These are phyloP conservation scores for Sardinella longiceps DNA, from an alignment of 2,797 vertebrate species.

Conservation along the genomic window DNA sequence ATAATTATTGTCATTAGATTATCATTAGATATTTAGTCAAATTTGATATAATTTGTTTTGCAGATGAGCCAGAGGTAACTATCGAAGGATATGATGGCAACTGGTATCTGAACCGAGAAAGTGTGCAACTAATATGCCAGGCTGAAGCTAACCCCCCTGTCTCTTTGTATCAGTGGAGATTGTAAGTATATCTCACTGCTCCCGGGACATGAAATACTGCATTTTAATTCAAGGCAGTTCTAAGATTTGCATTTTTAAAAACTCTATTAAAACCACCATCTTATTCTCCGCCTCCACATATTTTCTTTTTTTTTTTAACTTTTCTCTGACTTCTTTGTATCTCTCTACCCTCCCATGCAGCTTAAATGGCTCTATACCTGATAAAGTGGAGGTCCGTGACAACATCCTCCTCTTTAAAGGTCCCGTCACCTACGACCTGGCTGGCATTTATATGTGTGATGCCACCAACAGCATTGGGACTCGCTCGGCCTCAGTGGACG, in stretches of 20 bases:
- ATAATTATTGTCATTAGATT: too few species aligned
- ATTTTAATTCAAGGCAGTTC: background rate
- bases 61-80: constrained; percentile 92
- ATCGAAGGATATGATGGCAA: constrained; percentile 96
- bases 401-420: constrained; percentile 89
- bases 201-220: background rate
- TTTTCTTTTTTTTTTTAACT: too few species aligned
- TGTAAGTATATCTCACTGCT: constrained; percentile 77
- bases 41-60: constrained; percentile 20
- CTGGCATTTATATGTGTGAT: constrained; percentile 91
- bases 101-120: constrained; percentile 92
- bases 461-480: constrained; percentile 94
- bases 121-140: constrained; percentile 89
- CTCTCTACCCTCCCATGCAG: constrained; percentile 62
- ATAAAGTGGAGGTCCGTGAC: constrained; percentile 85
- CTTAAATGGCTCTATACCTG: constrained; percentile 88
- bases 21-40: background rate
- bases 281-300: background rate
- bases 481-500: constrained; percentile 85
- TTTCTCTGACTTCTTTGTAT: background rate
- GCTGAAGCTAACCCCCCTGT: constrained; percentile 92
- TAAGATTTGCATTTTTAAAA: background rate
- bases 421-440: constrained; percentile 84
- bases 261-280: background rate
- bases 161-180: constrained; percentile 90